A percentile compares a stretch with the other conserved stretches of the same genome.
phyloP scores from a whole-genome alignment of 2,797 vertebrate genomes.

The Helicolenus hilgendorfi region DNA sequence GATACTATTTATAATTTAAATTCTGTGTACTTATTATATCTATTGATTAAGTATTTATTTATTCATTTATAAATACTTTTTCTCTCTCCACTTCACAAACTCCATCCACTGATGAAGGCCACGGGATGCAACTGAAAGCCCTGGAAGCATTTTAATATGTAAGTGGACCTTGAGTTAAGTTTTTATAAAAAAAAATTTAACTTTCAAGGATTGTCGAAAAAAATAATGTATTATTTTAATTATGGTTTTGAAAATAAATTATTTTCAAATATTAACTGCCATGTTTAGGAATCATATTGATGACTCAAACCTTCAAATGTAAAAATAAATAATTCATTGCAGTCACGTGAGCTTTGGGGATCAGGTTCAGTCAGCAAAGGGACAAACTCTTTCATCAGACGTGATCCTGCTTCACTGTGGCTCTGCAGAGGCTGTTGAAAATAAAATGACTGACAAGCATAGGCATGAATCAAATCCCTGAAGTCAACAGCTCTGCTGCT shows the following conservation, averaged over 20 bases:
- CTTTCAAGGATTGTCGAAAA: neutral
- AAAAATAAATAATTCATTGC: neutral
- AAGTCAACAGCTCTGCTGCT: constrained; percentile 18
- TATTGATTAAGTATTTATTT: neutral
- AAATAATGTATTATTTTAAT: neutral
- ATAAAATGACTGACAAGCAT: constrained; percentile 27
- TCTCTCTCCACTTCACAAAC: neutral
- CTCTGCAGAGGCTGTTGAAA: constrained; percentile 20
- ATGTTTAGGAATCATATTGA: neutral
- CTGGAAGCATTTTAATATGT: neutral
- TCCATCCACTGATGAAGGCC: neutral
- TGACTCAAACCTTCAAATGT: neutral
- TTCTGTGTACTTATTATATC: neutral
- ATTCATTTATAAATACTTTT: neutral
- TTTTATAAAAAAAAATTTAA: neutral
- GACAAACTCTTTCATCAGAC: constrained; percentile 21
- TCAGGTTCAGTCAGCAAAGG: constrained; percentile 15
- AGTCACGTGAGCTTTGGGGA: neutral
- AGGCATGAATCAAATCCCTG: constrained; percentile 32
- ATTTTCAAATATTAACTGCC: neutral
- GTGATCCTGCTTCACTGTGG: neutral
- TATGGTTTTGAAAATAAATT: neutral
- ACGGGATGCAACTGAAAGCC: neutral
- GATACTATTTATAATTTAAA: neutral
- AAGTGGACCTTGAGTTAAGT: neutral